Evolutionary conservation across 2,113 vertebrate species (phyloP).

Genomic region (Saguinus imperator): DNA sequence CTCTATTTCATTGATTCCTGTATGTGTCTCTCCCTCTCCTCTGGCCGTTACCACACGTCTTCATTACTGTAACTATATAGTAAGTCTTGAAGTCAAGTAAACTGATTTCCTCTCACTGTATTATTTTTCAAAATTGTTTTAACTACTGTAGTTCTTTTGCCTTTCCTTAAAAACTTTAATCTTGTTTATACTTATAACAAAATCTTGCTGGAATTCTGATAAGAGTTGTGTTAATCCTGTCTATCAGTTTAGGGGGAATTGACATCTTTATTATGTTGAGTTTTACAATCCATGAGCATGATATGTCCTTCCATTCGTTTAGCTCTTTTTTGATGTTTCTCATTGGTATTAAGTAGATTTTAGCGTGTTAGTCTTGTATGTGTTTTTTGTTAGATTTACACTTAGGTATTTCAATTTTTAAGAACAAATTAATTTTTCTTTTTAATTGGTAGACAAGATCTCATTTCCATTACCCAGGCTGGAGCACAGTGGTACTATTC

Average conservation of each 20-base stretch:
- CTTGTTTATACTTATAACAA: not conserved
- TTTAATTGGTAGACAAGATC: too few relatives aligned
- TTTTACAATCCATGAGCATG: not conserved
- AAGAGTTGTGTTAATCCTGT: not conserved
- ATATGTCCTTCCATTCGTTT: not conserved
- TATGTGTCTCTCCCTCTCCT: too few relatives aligned
- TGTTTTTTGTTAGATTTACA: not conserved
- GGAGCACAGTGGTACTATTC: too few relatives aligned
- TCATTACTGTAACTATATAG: too few relatives aligned
- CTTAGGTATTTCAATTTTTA: not conserved
- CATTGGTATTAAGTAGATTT: not conserved
- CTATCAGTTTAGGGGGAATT: not conserved
- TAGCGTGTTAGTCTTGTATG: not conserved
- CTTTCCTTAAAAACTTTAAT: not conserved
- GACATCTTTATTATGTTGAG: not conserved
- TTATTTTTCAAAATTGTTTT: too few relatives aligned
- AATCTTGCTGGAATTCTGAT: not conserved
- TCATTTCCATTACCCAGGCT: too few relatives aligned
- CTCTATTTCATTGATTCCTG: too few relatives aligned
- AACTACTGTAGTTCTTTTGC: not conserved
- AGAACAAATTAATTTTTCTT: not conserved
- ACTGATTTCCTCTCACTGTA: too few relatives aligned
- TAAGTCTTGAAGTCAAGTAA: too few relatives aligned
- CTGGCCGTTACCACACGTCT: too few relatives aligned
- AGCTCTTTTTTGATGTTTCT: not conserved